A percentile compares a stretch with the other conserved stretches of the same genome.
Evolutionary conservation across 2,113 vertebrate species (phyloP).

Genomic region (Cariama cristata): DNA sequence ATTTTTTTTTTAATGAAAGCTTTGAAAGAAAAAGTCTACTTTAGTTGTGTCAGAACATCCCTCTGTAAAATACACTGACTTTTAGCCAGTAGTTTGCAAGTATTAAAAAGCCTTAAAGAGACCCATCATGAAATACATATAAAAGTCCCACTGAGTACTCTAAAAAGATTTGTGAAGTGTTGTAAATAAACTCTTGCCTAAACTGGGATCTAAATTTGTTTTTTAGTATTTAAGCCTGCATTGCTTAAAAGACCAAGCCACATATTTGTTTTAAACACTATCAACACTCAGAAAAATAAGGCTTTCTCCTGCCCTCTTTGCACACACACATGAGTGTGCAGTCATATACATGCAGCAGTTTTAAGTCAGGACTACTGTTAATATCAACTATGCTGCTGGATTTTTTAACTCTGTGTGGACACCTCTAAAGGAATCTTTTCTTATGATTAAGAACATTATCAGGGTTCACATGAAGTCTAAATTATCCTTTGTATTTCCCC

Average conservation of each 20-base stretch:
- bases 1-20: not conserved
- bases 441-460: not conserved
- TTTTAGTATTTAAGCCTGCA: not conserved
- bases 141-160: not conserved
- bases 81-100: not conserved
- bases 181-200: not conserved
- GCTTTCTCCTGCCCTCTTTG: not conserved
- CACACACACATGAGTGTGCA: fast-evolving
- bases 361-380: not conserved
- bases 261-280: not conserved
- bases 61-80: not conserved
- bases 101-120: not conserved
- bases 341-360: not conserved
- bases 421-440: not conserved
- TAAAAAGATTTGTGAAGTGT: not conserved
- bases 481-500: not conserved
- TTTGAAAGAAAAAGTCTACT: not conserved
- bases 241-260: not conserved
- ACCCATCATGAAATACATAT: not conserved
- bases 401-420: not conserved
- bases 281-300: not conserved
- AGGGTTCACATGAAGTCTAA: not conserved
- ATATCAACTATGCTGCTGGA: not conserved
- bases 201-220: not conserved
- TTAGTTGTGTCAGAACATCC: not conserved